Conservation (phyloP, 2,113 vertebrate genomes). For the Candoia aspera region DNA sequence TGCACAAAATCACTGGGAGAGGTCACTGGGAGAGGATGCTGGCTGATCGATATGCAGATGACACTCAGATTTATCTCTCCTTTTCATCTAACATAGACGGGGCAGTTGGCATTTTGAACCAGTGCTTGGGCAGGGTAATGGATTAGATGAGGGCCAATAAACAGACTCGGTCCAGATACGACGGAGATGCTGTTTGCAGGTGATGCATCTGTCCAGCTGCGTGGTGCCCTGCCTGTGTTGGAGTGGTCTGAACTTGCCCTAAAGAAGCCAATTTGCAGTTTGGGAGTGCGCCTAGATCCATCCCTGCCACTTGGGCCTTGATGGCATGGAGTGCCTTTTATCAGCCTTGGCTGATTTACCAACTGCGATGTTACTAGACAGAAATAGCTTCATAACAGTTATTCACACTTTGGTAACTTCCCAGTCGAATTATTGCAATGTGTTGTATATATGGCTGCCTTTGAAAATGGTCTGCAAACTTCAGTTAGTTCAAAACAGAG, state of each 20-base stretch:
- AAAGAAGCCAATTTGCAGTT: background rate
- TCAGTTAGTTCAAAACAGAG: background rate
- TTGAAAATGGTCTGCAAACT: background rate
- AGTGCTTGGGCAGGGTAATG: background rate
- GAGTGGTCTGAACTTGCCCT: background rate
- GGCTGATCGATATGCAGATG: too few relatives aligned
- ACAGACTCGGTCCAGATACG: background rate
- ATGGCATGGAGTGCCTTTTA: background rate
- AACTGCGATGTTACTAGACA: background rate
- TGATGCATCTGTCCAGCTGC: background rate
- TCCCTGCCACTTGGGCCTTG: background rate
- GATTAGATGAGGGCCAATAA: background rate
- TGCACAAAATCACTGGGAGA: too few relatives aligned
- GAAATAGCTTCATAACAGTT: background rate
- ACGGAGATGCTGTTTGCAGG: background rate
- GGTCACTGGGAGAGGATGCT: too few relatives aligned
- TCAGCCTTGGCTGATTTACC: background rate
- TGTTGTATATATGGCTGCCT: background rate
- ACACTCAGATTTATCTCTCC: too few relatives aligned
- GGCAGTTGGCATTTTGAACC: background rate
- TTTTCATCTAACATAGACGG: background rate
- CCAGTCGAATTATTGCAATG: background rate
- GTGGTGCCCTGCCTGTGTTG: background rate
- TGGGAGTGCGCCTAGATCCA: background rate
- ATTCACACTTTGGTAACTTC: background rate